Evolutionary conservation across 35 echinoderm and acorn worm species (phyloP).

Genomic region (Heliocidaris tuberculata): DNA sequence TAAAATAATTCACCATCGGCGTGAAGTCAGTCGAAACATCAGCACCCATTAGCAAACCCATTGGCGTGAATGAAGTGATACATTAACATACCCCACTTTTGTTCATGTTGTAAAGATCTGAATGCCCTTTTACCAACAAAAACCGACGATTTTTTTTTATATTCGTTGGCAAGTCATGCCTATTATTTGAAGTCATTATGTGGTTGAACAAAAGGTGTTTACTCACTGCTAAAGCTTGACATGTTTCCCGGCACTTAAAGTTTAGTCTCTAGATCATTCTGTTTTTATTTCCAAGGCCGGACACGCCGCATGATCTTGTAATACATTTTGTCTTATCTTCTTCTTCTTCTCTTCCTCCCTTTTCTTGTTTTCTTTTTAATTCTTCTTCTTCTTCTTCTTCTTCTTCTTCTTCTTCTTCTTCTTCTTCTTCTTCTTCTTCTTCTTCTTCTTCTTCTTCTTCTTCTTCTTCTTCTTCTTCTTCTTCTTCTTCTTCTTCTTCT

Average conservation of each 20-base stretch:
- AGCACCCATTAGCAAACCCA: background rate
- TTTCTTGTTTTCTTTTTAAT: no score
- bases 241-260: background rate
- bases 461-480: no score
- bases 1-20: background rate
- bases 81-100: background rate
- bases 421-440: no score
- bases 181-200: background rate
- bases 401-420: no score
- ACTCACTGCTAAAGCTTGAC: background rate
- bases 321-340: no score
- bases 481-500: no score
- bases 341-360: no score
- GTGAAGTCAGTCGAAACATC: no score
- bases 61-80: background rate
- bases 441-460: no score
- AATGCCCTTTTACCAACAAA: background rate
- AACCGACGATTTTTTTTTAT: background rate
- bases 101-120: background rate
- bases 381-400: no score
- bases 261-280: no score
- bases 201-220: background rate
- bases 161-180: background rate
- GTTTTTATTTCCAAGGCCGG: background rate
- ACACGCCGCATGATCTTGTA: background rate